A percentile compares a stretch with the other conserved stretches of the same genome.
Conservation (phyloP, 1,140 invertebrate genomes). For the Idris sp. region DNA sequence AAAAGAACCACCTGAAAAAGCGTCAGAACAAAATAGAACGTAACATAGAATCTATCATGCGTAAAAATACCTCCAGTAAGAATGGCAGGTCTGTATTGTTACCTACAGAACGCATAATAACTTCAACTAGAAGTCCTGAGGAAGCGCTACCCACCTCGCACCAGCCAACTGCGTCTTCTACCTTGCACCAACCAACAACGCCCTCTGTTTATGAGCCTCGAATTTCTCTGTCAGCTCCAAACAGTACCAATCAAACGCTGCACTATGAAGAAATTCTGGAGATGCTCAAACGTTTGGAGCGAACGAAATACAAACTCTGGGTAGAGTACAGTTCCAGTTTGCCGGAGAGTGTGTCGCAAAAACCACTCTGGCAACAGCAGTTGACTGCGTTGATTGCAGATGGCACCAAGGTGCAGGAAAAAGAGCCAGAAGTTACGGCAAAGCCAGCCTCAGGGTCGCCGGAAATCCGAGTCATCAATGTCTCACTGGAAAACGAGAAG, state of each 20-base stretch:
- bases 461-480: slow-evolving; percentile 72
- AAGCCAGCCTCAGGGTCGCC: slow-evolving; percentile 32
- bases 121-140: slow-evolving; percentile 4
- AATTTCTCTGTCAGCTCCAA: too few species aligned
- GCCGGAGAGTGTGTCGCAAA: slow-evolving; percentile 68
- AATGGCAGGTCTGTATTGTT: background rate
- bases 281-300: slow-evolving; percentile 71
- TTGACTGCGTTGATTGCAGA: background rate
- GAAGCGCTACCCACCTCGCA: slow-evolving; percentile 6
- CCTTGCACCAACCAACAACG: too few species aligned
- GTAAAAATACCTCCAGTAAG: slow-evolving; percentile 17
- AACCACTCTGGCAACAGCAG: slow-evolving; percentile 52
- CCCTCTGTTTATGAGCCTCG: too few species aligned
- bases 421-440: background rate
- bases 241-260: slow-evolving; percentile 12
- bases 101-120: slow-evolving; percentile 64
- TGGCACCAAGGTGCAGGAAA: background rate
- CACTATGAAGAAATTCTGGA: slow-evolving; percentile 71
- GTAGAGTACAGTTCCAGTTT: slow-evolving; percentile 70
- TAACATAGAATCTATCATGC: slow-evolving; percentile 58
- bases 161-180: background rate
- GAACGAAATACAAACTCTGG: slow-evolving; percentile 68
- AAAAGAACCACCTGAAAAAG: slow-evolving; percentile 58
- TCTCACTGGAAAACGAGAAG: slow-evolving; percentile 59
- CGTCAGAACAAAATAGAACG: slow-evolving; percentile 70